A percentile compares a stretch with the other conserved stretches of the same genome.
phyloP scores from a whole-genome alignment of 2,113 vertebrate species.

The Ascaphus truei region DNA sequence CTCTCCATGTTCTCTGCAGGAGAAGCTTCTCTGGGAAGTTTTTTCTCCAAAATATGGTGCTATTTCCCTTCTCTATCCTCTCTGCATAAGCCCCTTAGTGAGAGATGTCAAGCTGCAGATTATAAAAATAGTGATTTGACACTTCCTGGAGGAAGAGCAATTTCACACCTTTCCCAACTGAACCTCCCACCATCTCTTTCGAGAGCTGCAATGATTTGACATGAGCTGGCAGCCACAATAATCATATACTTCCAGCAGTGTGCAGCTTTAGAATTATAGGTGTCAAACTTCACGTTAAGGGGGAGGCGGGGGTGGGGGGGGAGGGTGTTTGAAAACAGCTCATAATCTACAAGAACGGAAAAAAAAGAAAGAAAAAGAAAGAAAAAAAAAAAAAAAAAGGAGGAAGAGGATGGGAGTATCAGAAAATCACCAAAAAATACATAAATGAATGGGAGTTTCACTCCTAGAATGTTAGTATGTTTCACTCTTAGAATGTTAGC shows the following conservation, averaged over 20 bases:
- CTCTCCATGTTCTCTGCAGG: no score
- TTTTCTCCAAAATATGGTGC: no score
- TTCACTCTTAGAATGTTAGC: no score
- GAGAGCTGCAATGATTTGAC: conserved; percentile 18
- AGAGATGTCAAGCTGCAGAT: not conserved
- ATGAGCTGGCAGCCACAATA: conserved; percentile 19
- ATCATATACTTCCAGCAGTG: not conserved
- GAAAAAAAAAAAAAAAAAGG: no score
- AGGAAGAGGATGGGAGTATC: no score
- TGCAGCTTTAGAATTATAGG: not conserved
- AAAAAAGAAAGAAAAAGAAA: not conserved
- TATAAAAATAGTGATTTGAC: conserved; percentile 2
- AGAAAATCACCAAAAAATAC: no score
- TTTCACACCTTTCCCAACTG: conserved; percentile 9
- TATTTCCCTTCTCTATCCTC: no score
- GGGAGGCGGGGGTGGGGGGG: not conserved
- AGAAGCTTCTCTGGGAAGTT: no score
- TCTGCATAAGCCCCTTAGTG: no score
- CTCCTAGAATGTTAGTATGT: no score
- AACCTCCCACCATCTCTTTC: not conserved
- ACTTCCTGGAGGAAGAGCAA: conserved; percentile 7
- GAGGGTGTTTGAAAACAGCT: not conserved
- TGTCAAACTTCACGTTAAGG: not conserved
- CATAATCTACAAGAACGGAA: not conserved
- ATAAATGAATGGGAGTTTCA: no score